Conservation (phyloP, 1,140 invertebrate genomes). For the Polypedilum vanderplanki region DNA sequence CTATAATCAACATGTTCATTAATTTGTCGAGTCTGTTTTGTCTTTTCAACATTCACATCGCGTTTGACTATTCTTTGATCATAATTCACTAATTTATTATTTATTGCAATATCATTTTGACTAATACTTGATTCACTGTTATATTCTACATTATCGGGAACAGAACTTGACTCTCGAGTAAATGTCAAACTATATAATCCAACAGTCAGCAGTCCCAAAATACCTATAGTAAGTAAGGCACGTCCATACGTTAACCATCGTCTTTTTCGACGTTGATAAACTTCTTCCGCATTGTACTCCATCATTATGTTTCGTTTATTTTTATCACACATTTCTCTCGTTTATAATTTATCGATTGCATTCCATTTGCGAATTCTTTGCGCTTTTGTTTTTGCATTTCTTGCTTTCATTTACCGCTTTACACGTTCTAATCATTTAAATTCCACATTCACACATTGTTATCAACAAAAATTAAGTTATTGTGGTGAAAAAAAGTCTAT, state of each 20-base stretch:
- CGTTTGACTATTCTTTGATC: neutral
- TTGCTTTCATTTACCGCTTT: neutral
- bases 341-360: neutral
- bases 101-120: neutral
- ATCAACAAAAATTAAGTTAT: neutral
- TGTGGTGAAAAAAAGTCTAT: too few species aligned
- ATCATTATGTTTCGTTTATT: slow-evolving; percentile 19
- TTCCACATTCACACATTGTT: neutral
- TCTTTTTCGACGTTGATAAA: slow-evolving; percentile 13
- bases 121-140: neutral
- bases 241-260: slow-evolving; percentile 9
- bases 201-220: slow-evolving; percentile 15
- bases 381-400: neutral
- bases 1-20: neutral
- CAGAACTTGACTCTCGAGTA: neutral
- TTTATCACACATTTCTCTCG: slow-evolving; percentile 2
- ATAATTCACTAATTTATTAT: neutral
- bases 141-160: neutral
- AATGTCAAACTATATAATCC: neutral
- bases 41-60: neutral
- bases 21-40: neutral
- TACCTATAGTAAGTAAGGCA: slow-evolving; percentile 11
- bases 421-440: too few species aligned
- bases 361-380: neutral
- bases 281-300: slow-evolving; percentile 17